Conservation (phyloP, 2,113 vertebrate genomes). For the Erythrocercus mccallii region DNA sequence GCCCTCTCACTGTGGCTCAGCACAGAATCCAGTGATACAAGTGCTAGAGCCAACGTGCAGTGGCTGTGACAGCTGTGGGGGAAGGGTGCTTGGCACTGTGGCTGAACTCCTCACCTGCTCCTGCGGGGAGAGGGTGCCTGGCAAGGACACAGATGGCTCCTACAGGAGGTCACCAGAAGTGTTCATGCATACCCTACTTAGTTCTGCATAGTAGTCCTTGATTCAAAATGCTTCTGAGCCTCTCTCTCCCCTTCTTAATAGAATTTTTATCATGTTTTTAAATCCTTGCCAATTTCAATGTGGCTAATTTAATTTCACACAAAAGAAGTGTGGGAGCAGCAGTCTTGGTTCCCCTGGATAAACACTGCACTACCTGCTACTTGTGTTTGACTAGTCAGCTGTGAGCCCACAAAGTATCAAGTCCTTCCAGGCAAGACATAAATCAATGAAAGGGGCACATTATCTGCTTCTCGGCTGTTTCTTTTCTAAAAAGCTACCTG, state of each 20-base stretch:
- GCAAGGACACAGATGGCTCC: slow-evolving; percentile 2
- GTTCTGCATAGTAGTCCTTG: not conserved
- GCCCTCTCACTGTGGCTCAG: not conserved
- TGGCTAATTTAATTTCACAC: slow-evolving; percentile 17
- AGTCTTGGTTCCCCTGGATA: not conserved
- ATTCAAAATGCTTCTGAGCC: not conserved
- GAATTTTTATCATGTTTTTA: slow-evolving; percentile 27
- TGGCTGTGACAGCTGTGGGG: slow-evolving; percentile 19
- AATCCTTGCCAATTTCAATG: not conserved
- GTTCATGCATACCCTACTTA: not conserved
- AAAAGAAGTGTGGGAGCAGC: not conserved
- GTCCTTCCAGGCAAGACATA: not conserved
- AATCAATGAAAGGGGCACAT: slow-evolving; percentile 14
- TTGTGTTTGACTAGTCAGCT: not conserved
- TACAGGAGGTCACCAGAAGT: slow-evolving; percentile 9
- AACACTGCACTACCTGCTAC: not conserved
- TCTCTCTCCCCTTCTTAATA: not conserved
- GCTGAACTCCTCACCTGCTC: not conserved
- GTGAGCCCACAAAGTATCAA: not conserved
- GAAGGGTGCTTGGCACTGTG: not conserved
- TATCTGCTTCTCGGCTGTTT: slow-evolving; percentile 8
- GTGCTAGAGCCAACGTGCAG: not conserved
- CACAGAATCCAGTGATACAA: not conserved
- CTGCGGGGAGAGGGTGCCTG: not conserved
- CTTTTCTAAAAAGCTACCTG: slow-evolving; percentile 14